A percentile compares a stretch with the other conserved stretches of the same genome.
Conservation (phyloP, 2,888 invertebrate genomes). For the Cephus spinipes region DNA sequence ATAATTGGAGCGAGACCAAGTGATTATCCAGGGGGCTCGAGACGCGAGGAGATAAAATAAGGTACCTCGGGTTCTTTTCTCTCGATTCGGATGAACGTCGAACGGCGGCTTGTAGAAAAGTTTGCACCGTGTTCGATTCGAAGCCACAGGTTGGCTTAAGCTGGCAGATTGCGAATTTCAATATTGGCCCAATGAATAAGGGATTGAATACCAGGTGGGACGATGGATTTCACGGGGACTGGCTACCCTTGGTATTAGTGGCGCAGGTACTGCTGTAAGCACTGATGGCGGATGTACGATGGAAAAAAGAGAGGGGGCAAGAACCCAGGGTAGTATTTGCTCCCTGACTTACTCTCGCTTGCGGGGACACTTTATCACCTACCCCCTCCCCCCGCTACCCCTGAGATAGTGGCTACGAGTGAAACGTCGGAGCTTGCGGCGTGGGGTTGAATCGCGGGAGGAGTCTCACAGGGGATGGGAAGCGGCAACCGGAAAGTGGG, state of each 20-base stretch:
- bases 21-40: neutral
- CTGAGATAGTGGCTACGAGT: constrained; percentile 4
- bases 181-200: constrained; percentile 48
- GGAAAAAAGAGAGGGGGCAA: constrained; percentile 7
- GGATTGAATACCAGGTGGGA: constrained; percentile 33
- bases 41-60: neutral
- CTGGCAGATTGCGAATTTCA: constrained; percentile 32
- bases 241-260: constrained; percentile 19
- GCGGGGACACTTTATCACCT: constrained; percentile 31
- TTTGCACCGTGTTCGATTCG: neutral
- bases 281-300: neutral
- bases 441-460: constrained; percentile 20
- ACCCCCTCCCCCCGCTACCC: neutral
- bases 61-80: neutral
- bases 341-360: constrained; percentile 27
- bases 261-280: neutral
- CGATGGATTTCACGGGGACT: constrained; percentile 26
- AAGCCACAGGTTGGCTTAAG: constrained; percentile 39
- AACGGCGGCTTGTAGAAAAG: neutral
- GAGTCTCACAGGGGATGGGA: constrained; percentile 9
- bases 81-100: neutral
- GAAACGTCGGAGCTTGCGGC: constrained; percentile 16
- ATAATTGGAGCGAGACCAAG: neutral
- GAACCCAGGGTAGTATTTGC: constrained; percentile 29
- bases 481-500: neutral